Percentiles rank a stretch among this genome's conserved stretches.
Evolutionary conservation across 2,888 invertebrate genomes (phyloP).

Genomic region (Ctena decussata): DNA sequence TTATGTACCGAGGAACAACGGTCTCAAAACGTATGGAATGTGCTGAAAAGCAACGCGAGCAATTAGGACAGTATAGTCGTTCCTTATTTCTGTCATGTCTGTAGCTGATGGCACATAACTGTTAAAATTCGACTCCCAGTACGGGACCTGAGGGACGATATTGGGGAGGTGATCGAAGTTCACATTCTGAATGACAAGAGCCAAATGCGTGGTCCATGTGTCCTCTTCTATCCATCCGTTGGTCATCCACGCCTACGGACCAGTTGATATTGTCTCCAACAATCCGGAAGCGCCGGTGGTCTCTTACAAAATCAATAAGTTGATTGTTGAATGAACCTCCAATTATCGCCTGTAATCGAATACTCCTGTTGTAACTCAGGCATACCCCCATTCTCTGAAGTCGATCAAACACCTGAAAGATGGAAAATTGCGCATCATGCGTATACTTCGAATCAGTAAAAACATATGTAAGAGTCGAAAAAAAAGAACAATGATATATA

Average conservation of each 20-base stretch:
- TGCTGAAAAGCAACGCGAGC: not conserved
- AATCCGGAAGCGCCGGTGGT: not conserved
- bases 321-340: not conserved
- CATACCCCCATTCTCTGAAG: not conserved
- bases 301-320: not conserved
- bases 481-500: too few species aligned
- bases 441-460: too few species aligned
- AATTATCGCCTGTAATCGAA: not conserved
- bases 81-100: not conserved
- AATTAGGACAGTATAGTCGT: not conserved
- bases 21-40: not conserved
- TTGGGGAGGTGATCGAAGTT: not conserved
- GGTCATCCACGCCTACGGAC: constrained; percentile 20
- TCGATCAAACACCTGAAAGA: not conserved
- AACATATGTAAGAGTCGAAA: too few species aligned
- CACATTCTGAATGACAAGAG: constrained; percentile 14
- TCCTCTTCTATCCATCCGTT: not conserved
- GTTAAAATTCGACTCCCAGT: not conserved
- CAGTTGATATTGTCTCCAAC: constrained; percentile 32
- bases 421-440: too few species aligned
- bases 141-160: not conserved
- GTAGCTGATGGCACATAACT: not conserved
- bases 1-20: not conserved
- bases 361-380: not conserved
- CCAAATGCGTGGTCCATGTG: constrained; percentile 39